These are phyloP conservation scores for Melierax canorus DNA, from an alignment of 2,113 vertebrate species.

Conservation along the genomic window DNA sequence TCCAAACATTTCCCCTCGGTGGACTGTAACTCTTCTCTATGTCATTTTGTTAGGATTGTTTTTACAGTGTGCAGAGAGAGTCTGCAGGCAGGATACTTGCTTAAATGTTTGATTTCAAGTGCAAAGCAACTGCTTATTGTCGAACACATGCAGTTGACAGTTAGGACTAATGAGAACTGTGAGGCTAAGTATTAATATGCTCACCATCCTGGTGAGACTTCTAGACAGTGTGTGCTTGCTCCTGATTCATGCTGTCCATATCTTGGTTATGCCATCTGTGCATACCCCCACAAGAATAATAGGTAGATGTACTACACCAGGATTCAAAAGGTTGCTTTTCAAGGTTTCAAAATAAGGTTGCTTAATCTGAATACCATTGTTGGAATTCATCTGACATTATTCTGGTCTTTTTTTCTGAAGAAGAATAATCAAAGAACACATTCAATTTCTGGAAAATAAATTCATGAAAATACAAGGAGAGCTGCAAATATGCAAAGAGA, in stretches of 20 bases:
- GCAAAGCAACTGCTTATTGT: background rate
- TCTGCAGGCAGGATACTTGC: background rate
- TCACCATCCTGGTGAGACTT: background rate
- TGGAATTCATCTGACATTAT: background rate
- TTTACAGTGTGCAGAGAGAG: background rate
- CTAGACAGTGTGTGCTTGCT: background rate
- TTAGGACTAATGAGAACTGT: background rate
- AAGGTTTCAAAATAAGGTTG: background rate
- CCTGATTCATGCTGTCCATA: rapidly evolving
- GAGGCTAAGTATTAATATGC: background rate
- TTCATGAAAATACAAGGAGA: background rate
- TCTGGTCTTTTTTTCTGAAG: background rate
- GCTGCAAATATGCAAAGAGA: background rate
- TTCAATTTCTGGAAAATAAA: background rate
- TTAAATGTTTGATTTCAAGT: background rate
- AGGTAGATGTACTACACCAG: background rate
- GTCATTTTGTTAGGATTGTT: background rate
- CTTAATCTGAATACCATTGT: background rate
- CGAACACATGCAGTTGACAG: background rate
- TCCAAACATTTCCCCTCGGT: background rate
- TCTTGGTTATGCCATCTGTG: background rate
- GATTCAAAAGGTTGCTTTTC: background rate
- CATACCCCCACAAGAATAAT: background rate
- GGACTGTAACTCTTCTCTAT: background rate
- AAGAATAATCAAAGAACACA: background rate